Conservation (phyloP, 2,888 invertebrate species). For the Anthoptus insignis region DNA sequence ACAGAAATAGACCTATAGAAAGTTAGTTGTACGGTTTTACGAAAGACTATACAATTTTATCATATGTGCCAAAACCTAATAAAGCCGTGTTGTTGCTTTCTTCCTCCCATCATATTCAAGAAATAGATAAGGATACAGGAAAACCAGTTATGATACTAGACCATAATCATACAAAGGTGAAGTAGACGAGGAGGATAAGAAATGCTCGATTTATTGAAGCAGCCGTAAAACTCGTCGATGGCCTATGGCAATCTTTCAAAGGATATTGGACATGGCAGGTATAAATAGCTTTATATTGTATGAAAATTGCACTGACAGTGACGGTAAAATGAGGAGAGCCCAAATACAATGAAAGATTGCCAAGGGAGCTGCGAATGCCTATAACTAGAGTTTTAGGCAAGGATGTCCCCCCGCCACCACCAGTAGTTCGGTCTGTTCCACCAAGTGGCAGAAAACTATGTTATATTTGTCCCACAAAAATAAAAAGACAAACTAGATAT, state of each 20-base stretch:
- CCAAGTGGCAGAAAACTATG: slow-evolving; percentile 16
- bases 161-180: no score
- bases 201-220: no score
- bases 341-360: slow-evolving; percentile 42
- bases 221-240: no score
- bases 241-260: slow-evolving; percentile 19
- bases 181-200: no score
- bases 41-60: no score
- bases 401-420: slow-evolving; percentile 23
- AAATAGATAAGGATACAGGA: no score
- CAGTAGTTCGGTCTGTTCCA: slow-evolving; percentile 19
- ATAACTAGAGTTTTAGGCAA: slow-evolving; percentile 36
- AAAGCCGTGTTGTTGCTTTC: no score
- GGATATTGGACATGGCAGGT: slow-evolving; percentile 20
- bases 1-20: no score
- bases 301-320: slow-evolving; percentile 20
- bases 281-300: slow-evolving; percentile 36
- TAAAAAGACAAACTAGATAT: slow-evolving; percentile 25
- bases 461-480: background rate
- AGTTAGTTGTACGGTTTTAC: no score
- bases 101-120: no score
- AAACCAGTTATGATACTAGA: no score
- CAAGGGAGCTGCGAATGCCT: slow-evolving; percentile 37
- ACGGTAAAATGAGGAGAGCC: slow-evolving; percentile 26
- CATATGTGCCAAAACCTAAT: no score